Evolutionary conservation across 2,888 invertebrate genomes (phyloP).

Genomic region (Morinoia aosen): DNA sequence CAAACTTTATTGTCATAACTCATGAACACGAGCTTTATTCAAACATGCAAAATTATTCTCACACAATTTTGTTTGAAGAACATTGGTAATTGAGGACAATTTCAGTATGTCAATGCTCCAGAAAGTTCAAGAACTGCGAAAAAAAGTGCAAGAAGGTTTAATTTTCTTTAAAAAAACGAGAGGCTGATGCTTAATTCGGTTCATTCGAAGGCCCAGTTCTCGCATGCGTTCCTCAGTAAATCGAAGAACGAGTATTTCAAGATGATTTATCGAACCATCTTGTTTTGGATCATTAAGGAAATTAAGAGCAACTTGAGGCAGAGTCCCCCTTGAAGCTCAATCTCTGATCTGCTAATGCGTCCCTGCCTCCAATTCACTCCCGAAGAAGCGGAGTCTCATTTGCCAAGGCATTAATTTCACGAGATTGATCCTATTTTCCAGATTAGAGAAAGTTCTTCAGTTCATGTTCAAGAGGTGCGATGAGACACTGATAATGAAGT

Average conservation of each 20-base stretch:
- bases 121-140: too few relatives aligned
- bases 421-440: constrained; percentile 44
- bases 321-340: neutral
- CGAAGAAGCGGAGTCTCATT: constrained; percentile 6
- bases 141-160: neutral
- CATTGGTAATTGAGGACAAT: too few relatives aligned
- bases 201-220: neutral
- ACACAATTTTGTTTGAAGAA: too few relatives aligned
- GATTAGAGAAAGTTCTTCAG: constrained; percentile 28
- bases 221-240: neutral
- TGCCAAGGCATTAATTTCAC: constrained; percentile 36
- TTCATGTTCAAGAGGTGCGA: neutral
- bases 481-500: constrained; percentile 15
- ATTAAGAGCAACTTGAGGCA: constrained; percentile 10
- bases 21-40: too few relatives aligned
- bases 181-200: neutral
- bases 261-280: neutral
- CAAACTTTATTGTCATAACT: too few relatives aligned
- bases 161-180: neutral
- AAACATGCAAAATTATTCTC: too few relatives aligned
- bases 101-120: too few relatives aligned
- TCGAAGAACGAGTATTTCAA: neutral
- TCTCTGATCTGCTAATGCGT: constrained; percentile 38
- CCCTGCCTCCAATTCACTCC: neutral
- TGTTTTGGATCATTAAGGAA: constrained; percentile 38